Evolutionary conservation across 2,888 invertebrate species (phyloP).

Genomic region (Chloroclystis v-ata): DNA sequence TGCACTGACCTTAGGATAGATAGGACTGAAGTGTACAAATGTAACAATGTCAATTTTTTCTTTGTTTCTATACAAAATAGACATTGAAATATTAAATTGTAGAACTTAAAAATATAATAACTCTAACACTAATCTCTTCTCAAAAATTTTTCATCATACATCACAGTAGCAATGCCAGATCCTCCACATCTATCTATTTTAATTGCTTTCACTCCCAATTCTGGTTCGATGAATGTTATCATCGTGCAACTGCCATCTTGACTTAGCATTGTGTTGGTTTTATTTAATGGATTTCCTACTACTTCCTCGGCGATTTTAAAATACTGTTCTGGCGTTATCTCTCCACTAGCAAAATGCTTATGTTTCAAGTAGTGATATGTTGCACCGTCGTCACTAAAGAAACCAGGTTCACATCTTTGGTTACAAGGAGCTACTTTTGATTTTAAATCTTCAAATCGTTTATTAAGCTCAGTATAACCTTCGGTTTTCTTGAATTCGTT

Average conservation of each 20-base stretch:
- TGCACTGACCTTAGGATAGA: too few species aligned
- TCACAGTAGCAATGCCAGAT: neutral
- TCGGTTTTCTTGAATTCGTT: neutral
- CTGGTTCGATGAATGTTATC: constrained; percentile 6
- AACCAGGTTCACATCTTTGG: constrained; percentile 2
- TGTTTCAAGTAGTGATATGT: constrained; percentile 12
- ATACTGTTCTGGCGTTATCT: constrained; percentile 7
- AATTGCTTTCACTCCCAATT: neutral
- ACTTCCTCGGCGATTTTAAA: constrained; percentile 8
- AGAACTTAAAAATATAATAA: too few species aligned
- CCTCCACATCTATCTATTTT: constrained; percentile 1
- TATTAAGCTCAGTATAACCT: neutral
- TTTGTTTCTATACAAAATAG: too few species aligned
- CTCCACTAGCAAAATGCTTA: constrained; percentile 1
- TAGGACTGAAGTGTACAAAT: too few species aligned
- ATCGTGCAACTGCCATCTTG: constrained; percentile 13
- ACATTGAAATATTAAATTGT: too few species aligned
- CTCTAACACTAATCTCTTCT: neutral
- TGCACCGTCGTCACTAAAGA: constrained; percentile 5
- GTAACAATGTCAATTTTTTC: too few species aligned
- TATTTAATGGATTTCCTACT: constrained; percentile 4
- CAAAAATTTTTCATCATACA: neutral
- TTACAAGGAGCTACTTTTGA: constrained; percentile 3
- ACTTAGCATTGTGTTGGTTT: constrained; percentile 7
- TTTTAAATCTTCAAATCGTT: neutral